Evolutionary conservation across 2,797 vertebrate genomes (phyloP).

Genomic region (Urophycis tenuis): DNA sequence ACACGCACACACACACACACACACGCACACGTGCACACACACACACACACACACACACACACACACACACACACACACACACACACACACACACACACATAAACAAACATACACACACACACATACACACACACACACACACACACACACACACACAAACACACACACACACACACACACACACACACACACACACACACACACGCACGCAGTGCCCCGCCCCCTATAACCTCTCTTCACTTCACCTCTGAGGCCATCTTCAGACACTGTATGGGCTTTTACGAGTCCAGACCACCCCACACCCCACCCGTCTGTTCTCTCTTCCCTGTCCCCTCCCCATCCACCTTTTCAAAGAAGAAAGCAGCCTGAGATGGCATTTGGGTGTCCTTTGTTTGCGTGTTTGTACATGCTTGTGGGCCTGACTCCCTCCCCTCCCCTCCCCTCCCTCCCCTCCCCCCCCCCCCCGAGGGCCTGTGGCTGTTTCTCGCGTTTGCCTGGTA

Average conservation of each 20-base stretch:
- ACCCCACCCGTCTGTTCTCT: not conserved
- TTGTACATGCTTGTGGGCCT: conserved; percentile 39
- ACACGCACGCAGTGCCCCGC: not conserved
- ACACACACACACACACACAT: not conserved
- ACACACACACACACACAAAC: not conserved
- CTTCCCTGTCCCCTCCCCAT: not conserved
- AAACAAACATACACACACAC: too few relatives aligned
- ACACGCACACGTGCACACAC: too few relatives aligned
- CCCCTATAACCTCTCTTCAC: not conserved
- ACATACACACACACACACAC: too few relatives aligned
- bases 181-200: too few relatives aligned
- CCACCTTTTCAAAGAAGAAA: conserved; percentile 8
- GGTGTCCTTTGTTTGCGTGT: conserved; percentile 48
- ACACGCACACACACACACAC: too few relatives aligned
- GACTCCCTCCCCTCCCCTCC: conserved; percentile 22
- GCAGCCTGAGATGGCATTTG: conserved; percentile 33
- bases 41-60: too few relatives aligned
- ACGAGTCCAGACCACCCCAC: conserved; percentile 16
- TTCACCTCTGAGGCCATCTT: not conserved
- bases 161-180: too few relatives aligned
- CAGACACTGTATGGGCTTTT: conserved; percentile 42
- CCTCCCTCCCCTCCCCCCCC: conserved; percentile 32
- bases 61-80: too few relatives aligned
- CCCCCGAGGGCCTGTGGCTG: conserved; percentile 37
- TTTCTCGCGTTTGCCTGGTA: conserved; percentile 46